phyloP scores from a whole-genome alignment of 2,113 vertebrate genomes.

The Apeltes quadracus region DNA sequence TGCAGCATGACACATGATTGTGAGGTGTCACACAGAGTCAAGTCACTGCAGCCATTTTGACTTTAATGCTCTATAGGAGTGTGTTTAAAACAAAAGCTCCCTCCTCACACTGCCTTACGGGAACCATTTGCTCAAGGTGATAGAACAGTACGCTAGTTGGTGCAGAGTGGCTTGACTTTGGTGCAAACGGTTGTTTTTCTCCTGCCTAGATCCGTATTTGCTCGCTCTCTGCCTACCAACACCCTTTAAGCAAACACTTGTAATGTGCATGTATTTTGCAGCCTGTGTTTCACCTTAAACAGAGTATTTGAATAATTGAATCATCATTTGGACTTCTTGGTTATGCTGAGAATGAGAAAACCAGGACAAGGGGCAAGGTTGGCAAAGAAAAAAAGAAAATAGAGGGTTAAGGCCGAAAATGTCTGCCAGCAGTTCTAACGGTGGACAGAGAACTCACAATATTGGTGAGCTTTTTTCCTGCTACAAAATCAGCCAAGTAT shows the following conservation, averaged over 20 bases:
- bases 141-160: slow-evolving; percentile 24
- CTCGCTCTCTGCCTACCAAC: slow-evolving; percentile 45
- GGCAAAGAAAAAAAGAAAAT: slow-evolving; percentile 5
- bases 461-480: slow-evolving; percentile 1
- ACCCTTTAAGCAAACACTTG: slow-evolving; percentile 57
- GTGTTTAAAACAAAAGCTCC: neutral
- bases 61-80: neutral
- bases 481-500: slow-evolving; percentile 14
- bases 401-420: slow-evolving; percentile 60
- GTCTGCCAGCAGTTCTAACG: slow-evolving; percentile 62
- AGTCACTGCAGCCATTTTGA: slow-evolving; percentile 49
- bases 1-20: slow-evolving; percentile 9
- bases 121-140: slow-evolving; percentile 47
- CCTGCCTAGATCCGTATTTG: slow-evolving; percentile 37
- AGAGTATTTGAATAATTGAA: slow-evolving; percentile 1
- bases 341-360: slow-evolving; percentile 9
- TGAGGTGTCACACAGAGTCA: slow-evolving; percentile 24
- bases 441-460: slow-evolving; percentile 28
- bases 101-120: slow-evolving; percentile 9
- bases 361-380: neutral
- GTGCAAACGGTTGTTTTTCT: slow-evolving; percentile 40
- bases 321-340: slow-evolving; percentile 1
- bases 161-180: slow-evolving; percentile 38
- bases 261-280: slow-evolving; percentile 31
- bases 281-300: slow-evolving; percentile 22